A percentile compares a stretch with the other conserved stretches of the same genome.
Evolutionary conservation across 2,797 vertebrate species (phyloP).

Genomic region (Gallinago solitaria): DNA sequence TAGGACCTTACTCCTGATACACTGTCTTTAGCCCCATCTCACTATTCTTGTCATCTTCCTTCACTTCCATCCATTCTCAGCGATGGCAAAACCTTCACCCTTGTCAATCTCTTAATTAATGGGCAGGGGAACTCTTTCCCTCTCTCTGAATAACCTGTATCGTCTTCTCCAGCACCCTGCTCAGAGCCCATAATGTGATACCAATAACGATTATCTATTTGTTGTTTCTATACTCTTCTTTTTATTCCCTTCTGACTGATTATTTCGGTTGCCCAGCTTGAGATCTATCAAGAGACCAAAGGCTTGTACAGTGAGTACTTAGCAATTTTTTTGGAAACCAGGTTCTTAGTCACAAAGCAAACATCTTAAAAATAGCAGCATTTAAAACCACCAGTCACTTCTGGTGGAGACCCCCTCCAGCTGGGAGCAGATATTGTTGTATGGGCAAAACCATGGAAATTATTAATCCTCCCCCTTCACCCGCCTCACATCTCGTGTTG

Average conservation of each 20-base stretch:
- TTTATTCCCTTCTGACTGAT: neutral
- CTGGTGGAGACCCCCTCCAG: neutral
- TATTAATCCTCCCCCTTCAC: neutral
- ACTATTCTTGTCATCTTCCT: neutral
- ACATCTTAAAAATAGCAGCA: neutral
- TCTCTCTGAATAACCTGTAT: neutral
- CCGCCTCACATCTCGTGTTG: accelerated
- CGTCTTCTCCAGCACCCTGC: neutral
- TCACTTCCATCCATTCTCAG: neutral
- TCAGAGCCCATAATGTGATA: neutral
- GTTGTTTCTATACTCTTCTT: neutral
- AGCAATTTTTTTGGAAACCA: neutral
- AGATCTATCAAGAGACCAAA: neutral
- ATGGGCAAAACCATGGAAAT: neutral
- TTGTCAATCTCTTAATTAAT: neutral
- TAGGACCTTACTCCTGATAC: neutral
- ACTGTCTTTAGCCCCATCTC: neutral
- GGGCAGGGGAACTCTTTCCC: neutral
- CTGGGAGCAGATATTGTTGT: neutral
- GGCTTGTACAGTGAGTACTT: neutral
- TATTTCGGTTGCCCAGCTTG: neutral
- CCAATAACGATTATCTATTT: neutral
- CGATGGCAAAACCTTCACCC: neutral
- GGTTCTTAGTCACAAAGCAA: neutral
- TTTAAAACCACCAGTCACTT: neutral